Percentiles rank a stretch among this genome's conserved stretches.
Conservation (phyloP, 2,888 invertebrate genomes). For the Periphyllus acericola region DNA sequence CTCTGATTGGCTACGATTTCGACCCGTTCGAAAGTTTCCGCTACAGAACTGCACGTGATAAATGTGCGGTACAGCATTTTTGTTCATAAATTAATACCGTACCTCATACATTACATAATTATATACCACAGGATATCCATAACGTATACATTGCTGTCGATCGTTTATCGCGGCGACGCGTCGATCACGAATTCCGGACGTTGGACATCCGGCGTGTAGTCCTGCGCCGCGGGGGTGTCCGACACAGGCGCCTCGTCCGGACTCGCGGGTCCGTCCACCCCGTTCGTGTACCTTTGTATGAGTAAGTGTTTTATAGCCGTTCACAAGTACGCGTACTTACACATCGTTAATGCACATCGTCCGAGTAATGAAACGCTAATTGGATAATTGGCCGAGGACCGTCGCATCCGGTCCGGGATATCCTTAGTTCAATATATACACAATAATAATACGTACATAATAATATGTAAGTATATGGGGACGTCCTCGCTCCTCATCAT, state of each 20-base stretch:
- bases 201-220: neutral
- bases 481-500: neutral
- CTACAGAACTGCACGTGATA: too few relatives aligned
- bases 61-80: too few relatives aligned
- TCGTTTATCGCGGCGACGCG: neutral
- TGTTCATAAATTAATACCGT: too few relatives aligned
- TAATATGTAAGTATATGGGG: neutral
- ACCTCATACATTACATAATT: too few relatives aligned
- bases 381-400: slow-evolving; percentile 55
- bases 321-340: neutral
- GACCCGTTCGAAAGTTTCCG: too few relatives aligned
- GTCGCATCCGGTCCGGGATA: slow-evolving; percentile 51
- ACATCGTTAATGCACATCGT: neutral
- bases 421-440: neutral
- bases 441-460: too few relatives aligned
- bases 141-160: neutral
- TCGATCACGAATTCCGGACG: neutral
- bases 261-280: neutral
- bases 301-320: neutral
- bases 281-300: neutral
- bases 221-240: neutral
- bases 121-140: too few relatives aligned
- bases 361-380: slow-evolving; percentile 49
- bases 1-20: too few relatives aligned
- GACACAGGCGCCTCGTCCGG: neutral